Evolutionary conservation across 1,140 invertebrate genomes (phyloP).

Genomic region (Hyposmocoma kahamanoa): DNA sequence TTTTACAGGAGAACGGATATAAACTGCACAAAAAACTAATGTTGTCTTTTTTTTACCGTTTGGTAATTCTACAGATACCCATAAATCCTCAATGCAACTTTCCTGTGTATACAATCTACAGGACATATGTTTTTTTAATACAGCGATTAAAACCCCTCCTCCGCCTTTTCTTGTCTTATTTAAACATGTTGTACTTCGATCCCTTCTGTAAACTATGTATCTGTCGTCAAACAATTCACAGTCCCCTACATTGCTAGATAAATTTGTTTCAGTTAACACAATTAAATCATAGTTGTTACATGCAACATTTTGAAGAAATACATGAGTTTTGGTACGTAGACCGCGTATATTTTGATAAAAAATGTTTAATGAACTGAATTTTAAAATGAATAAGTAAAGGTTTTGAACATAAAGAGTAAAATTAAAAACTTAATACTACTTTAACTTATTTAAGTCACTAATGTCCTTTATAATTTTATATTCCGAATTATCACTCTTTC

Average conservation of each 20-base stretch:
- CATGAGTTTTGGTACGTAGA: conserved; percentile 4
- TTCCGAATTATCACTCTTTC: conserved; percentile 21
- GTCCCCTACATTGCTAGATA: neutral
- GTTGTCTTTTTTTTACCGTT: neutral
- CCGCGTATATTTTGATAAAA: conserved; percentile 22
- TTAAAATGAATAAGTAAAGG: neutral
- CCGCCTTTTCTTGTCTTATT: neutral
- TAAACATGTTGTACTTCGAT: neutral
- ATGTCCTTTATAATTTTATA: conserved; percentile 14
- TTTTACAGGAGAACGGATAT: neutral
- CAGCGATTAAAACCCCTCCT: conserved; percentile 8
- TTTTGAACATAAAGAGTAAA: neutral
- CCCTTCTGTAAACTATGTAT: conserved; percentile 6
- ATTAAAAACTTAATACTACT: neutral
- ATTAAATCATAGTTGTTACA: conserved; percentile 4
- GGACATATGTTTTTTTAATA: neutral
- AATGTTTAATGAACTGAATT: conserved; percentile 14
- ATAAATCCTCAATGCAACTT: conserved; percentile 12
- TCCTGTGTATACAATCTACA: neutral
- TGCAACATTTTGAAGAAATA: neutral
- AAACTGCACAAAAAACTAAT: conserved; percentile 1
- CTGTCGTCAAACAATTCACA: conserved; percentile 10
- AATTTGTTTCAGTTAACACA: conserved; percentile 6
- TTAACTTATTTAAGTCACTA: conserved; percentile 9
- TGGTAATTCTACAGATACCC: conserved; percentile 7